Evolutionary conservation across 2,888 invertebrate species (phyloP), one percentile per base, ranked within the genome.

Genomic region (Agrenia bidenticulata): DNA sequence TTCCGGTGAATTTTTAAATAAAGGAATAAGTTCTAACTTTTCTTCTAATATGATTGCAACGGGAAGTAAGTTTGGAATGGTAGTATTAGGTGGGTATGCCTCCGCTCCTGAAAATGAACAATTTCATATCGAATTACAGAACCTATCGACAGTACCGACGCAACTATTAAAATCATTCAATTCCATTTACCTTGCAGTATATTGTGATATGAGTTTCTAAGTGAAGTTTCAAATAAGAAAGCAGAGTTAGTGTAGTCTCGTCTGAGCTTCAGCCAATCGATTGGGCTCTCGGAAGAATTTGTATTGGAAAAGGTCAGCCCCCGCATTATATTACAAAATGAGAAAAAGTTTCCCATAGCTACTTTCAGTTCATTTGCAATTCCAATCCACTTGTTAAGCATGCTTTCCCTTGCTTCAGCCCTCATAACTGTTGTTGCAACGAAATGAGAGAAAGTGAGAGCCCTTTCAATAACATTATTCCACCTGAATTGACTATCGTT

Each of bases 381-480:
- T 2, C 61, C 54, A 19, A 73, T 71, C 75, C 75, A 76, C 58
- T 76, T 76, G 57, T 64, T 64, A 9, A 76, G 61, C n/a, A 73
- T 27, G 42, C 53, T 64, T 53, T 76, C 75, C 24, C 74, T 63
- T 7, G 51, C 61, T 27, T 63, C 66, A 1, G 57, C 58, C 21
- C 68, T 60, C 13, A 72, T 24, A 0, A 75, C 59, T 13, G 73
- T 73, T 1, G 65, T 66, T 15, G 72, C 66, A 4, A 76, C 72
- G 41, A 76, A 76, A 51, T 76, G 74, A 7, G 73, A 72, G 21
- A 76, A 45, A 0, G 72, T 58, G 2, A 74, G 15, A 0, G 73
- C 72, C 11, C 75, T 59, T 37, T 76, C 74, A 39, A 75, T 75
- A 2, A 73, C 50, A 26, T 66, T 58, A 51, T 73, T 72, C 74